Percentiles rank a stretch among this genome's conserved stretches.
phyloP scores from a whole-genome alignment of 2,888 invertebrate species.

The Drosophila mettleri region DNA sequence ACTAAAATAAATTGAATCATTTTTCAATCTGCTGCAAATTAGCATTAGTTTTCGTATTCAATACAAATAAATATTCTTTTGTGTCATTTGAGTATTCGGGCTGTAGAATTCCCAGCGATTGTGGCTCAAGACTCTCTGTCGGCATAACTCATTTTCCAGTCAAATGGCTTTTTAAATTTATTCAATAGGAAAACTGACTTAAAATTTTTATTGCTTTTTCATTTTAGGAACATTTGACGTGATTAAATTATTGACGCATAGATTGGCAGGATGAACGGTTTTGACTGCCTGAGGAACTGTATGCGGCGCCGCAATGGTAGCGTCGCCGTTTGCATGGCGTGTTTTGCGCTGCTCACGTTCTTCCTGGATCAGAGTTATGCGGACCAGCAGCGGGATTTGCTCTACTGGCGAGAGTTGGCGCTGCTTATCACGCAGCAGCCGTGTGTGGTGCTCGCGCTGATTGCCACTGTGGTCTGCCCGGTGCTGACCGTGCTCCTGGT shows the following conservation, averaged over 20 bases:
- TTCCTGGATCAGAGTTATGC: constrained; percentile 15
- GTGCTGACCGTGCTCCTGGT: not conserved
- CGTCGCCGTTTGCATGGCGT: not conserved
- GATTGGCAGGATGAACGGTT: constrained; percentile 15
- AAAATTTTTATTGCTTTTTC: not conserved
- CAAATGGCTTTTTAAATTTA: constrained; percentile 4
- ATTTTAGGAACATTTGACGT: not conserved
- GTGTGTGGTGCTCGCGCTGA: not conserved
- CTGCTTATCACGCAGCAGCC: not conserved
- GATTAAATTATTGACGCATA: not conserved
- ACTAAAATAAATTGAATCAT: too few species aligned
- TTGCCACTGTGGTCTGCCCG: not conserved
- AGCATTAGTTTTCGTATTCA: not conserved
- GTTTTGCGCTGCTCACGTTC: not conserved
- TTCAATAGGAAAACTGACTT: not conserved
- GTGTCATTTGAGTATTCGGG: not conserved
- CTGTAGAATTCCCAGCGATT: not conserved
- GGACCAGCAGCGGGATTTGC: constrained; percentile 9
- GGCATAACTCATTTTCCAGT: too few species aligned
- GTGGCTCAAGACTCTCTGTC: not conserved
- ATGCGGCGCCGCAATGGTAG: constrained; percentile 10
- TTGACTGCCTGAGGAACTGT: constrained; percentile 8
- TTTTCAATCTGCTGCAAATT: too few species aligned
- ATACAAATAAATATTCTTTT: not conserved
- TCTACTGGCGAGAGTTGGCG: constrained; percentile 15